Percentiles rank a stretch among this genome's conserved stretches.
Conservation (phyloP, 2,113 vertebrate species). For the Vidua macroura region DNA sequence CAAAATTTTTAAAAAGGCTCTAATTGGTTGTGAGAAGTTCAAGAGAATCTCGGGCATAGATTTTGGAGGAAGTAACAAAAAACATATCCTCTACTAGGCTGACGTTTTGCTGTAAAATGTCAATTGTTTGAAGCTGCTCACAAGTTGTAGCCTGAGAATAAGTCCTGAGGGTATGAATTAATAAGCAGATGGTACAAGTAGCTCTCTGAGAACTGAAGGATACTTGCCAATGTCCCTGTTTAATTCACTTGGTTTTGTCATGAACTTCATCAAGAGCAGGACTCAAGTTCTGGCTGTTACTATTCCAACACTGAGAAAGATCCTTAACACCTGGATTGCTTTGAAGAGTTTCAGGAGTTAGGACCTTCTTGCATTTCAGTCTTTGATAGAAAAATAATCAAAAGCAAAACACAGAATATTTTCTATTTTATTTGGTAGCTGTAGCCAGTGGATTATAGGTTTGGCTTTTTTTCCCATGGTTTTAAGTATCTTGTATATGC, state of each 20-base stretch:
- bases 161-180: background rate
- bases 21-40: background rate
- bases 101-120: background rate
- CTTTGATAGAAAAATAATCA: background rate
- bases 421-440: background rate
- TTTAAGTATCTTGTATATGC: background rate
- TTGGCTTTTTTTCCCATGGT: accelerated
- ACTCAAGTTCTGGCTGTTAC: background rate
- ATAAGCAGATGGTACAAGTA: background rate
- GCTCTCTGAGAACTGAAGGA: background rate
- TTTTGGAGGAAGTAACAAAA: background rate
- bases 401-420: background rate
- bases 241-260: background rate
- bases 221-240: background rate
- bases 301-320: background rate
- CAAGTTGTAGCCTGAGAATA: background rate
- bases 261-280: background rate
- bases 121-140: background rate
- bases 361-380: background rate
- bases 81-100: background rate
- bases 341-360: background rate
- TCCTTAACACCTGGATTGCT: background rate
- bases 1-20: background rate
- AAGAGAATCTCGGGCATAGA: background rate
- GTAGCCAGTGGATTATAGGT: background rate